A percentile compares a stretch with the other conserved stretches of the same genome.
Evolutionary conservation across 2,797 vertebrate genomes (phyloP).

Genomic region (Tangara arthus): DNA sequence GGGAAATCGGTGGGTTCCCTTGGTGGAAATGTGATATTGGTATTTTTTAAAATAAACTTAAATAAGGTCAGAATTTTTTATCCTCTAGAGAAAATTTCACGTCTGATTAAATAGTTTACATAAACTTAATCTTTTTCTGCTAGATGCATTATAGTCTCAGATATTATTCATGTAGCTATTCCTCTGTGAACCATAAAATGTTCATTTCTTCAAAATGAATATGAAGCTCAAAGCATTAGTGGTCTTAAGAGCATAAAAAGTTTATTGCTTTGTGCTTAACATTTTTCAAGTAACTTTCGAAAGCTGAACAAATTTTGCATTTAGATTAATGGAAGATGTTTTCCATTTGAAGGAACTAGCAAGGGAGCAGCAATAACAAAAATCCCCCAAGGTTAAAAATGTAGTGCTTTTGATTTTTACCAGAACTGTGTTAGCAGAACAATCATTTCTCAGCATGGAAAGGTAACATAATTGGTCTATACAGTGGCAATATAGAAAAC

Average conservation of each 20-base stretch:
- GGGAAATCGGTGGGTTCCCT: conserved; percentile 59
- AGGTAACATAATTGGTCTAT: conserved; percentile 83
- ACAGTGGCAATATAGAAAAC: conserved; percentile 77
- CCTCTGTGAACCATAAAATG: conserved; percentile 85
- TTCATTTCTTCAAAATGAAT: conserved; percentile 84
- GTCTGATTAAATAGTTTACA: conserved; percentile 85
- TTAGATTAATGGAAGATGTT: conserved; percentile 85
- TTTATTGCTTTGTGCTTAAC: conserved; percentile 84
- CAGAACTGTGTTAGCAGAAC: conserved; percentile 80
- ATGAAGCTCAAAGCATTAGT: conserved; percentile 83
- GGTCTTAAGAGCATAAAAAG: conserved; percentile 83
- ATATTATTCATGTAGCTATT: conserved; percentile 84
- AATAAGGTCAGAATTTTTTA: conserved; percentile 80
- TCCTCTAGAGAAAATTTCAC: conserved; percentile 79
- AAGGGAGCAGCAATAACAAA: conserved; percentile 77
- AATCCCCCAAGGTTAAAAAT: conserved; percentile 84
- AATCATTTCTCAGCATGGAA: conserved; percentile 82
- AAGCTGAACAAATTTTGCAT: conserved; percentile 82
- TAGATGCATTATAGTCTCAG: conserved; percentile 81
- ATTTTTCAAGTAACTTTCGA: conserved; percentile 84
- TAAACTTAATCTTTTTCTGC: conserved; percentile 83
- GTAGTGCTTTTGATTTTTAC: conserved; percentile 80
- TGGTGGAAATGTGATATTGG: conserved; percentile 66
- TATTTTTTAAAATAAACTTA: conserved; percentile 77
- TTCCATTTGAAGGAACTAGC: conserved; percentile 80